phyloP scores from a whole-genome alignment of 2,888 invertebrate genomes.

The Cinara cedri region DNA sequence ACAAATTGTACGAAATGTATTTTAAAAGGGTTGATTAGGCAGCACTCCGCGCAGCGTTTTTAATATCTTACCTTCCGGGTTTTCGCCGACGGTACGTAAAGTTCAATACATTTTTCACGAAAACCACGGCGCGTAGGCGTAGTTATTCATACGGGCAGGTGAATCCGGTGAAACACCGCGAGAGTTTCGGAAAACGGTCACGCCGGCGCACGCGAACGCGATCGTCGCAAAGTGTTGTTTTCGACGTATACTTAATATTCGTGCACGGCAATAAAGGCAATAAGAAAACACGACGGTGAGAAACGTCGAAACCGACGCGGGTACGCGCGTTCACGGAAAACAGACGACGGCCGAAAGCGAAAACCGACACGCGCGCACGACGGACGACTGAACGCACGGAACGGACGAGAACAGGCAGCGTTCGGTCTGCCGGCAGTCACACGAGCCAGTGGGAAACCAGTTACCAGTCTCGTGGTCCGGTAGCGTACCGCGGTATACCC shows the following conservation, averaged over 20 bases:
- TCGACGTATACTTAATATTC: too few relatives aligned
- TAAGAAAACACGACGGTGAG: not conserved
- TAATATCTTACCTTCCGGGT: too few relatives aligned
- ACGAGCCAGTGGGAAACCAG: constrained; percentile 47
- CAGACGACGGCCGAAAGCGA: not conserved
- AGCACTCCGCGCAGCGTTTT: too few relatives aligned
- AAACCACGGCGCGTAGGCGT: too few relatives aligned
- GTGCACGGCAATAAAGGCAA: not conserved
- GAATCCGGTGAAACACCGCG: too few relatives aligned
- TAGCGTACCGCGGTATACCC: constrained; percentile 15
- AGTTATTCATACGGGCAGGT: too few relatives aligned
- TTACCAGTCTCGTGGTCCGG: constrained; percentile 51
- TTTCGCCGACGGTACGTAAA: too few relatives aligned
- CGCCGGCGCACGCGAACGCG: not conserved
- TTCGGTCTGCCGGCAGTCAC: not conserved
- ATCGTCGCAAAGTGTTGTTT: too few relatives aligned
- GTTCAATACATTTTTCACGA: too few relatives aligned
- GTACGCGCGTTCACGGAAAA: too few relatives aligned
- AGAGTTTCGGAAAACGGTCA: not conserved
- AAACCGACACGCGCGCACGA: not conserved
- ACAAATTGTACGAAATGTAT: too few relatives aligned
- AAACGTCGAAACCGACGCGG: not conserved
- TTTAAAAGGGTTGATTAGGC: too few relatives aligned
- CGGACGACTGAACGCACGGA: constrained; percentile 18
- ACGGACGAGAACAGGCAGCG: not conserved